Percentiles rank a stretch among this genome's conserved stretches.
Conservation (phyloP, 1,140 invertebrate genomes). For the Heliothis subflexa region DNA sequence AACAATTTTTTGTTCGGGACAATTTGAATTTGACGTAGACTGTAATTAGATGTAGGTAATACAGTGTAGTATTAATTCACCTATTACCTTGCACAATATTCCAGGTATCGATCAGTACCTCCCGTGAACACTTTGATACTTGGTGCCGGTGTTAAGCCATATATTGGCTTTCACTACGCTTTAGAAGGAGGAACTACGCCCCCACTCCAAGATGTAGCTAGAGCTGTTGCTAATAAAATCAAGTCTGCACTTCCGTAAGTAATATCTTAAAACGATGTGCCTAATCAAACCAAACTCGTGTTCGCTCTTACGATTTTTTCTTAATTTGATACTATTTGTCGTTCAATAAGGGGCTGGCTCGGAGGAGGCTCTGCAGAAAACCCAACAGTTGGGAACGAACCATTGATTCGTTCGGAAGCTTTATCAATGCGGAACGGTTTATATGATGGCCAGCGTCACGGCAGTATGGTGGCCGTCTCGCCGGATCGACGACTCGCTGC, state of each 20-base stretch:
- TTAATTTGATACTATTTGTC: neutral
- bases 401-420: constrained; percentile 87
- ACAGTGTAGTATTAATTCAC: no score
- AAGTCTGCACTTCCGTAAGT: constrained; percentile 94
- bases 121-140: constrained; percentile 93
- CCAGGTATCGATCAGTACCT: constrained; percentile 90
- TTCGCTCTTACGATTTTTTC: neutral
- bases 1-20: no score
- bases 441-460: constrained; percentile 93
- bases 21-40: no score
- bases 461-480: constrained; percentile 90
- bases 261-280: neutral
- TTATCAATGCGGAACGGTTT: constrained; percentile 93
- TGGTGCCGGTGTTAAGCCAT: constrained; percentile 93
- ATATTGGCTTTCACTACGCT: constrained; percentile 95
- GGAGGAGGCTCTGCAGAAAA: constrained; percentile 85
- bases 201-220: constrained; percentile 94
- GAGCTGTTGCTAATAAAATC: constrained; percentile 95
- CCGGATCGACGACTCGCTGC: constrained; percentile 93
- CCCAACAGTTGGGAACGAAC: constrained; percentile 78
- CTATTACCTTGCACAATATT: constrained; percentile 6
- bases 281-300: no score
- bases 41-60: no score
- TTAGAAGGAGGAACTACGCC: constrained; percentile 93
- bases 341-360: constrained; percentile 86